Evolutionary conservation across 2,888 invertebrate genomes (phyloP).

Genomic region (Thelaira solivaga): DNA sequence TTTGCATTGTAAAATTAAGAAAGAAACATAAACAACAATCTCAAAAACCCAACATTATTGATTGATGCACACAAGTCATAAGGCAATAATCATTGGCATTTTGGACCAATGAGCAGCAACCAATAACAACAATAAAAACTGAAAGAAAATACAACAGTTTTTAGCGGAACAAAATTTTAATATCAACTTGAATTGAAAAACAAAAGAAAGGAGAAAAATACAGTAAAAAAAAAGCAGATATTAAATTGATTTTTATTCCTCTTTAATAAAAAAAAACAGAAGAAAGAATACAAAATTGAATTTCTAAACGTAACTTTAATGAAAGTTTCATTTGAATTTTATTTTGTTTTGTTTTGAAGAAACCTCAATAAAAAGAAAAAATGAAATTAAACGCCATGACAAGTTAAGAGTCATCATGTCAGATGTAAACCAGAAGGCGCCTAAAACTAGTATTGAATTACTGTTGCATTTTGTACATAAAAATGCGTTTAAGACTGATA

Average conservation of each 20-base stretch:
- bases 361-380: slow-evolving; percentile 12
- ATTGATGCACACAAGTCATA: neutral
- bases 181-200: slow-evolving; percentile 32
- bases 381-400: neutral
- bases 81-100: slow-evolving; percentile 9
- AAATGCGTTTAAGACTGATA: too few species aligned
- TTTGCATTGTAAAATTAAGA: slow-evolving; percentile 39
- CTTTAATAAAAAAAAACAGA: neutral
- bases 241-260: slow-evolving; percentile 17
- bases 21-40: slow-evolving; percentile 27
- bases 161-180: slow-evolving; percentile 36
- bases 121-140: neutral
- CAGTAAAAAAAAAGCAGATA: neutral
- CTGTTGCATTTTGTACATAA: too few species aligned
- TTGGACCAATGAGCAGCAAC: slow-evolving; percentile 19
- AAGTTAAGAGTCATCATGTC: neutral
- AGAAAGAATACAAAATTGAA: slow-evolving; percentile 45
- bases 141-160: slow-evolving; percentile 3
- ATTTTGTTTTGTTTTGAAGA: slow-evolving; percentile 11
- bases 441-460: neutral
- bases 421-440: neutral
- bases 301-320: slow-evolving; percentile 46
- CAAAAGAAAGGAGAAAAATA: slow-evolving; percentile 9
- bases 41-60: slow-evolving; percentile 15
- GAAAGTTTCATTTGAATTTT: slow-evolving; percentile 15